phyloP scores from a whole-genome alignment of 2,888 invertebrate genomes.

The Peribatodes rhomboidaria region DNA sequence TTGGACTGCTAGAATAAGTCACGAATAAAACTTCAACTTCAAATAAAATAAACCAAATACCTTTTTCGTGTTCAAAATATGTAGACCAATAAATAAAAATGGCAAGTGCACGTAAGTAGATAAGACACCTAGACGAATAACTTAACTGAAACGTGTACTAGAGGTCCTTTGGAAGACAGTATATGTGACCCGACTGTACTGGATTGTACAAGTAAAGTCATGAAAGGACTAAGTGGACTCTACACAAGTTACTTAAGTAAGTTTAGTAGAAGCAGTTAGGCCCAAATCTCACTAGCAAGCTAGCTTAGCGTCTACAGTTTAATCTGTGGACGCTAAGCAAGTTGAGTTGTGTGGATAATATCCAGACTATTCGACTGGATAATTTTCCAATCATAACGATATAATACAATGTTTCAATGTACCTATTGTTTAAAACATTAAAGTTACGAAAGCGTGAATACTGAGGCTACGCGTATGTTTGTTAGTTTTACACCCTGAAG shows the following conservation, averaged over 20 bases:
- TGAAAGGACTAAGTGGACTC: neutral
- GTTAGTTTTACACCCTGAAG: too few species aligned
- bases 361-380: too few species aligned
- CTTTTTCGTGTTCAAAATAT: conserved; percentile 20
- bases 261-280: neutral
- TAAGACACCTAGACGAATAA: conserved; percentile 23
- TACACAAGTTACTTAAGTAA: neutral
- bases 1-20: conserved; percentile 1
- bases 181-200: neutral
- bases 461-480: too few species aligned
- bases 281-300: neutral
- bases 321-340: too few species aligned
- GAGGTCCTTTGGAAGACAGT: conserved; percentile 8
- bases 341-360: too few species aligned
- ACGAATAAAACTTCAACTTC: neutral
- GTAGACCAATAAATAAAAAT: conserved; percentile 22
- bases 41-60: conserved; percentile 12
- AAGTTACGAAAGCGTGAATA: too few species aligned
- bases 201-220: neutral
- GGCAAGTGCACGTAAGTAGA: conserved; percentile 14
- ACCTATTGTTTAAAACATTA: too few species aligned
- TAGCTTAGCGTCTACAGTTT: neutral
- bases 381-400: too few species aligned
- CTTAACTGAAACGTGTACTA: conserved; percentile 5
- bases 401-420: too few species aligned